These are phyloP conservation scores for Phyllotreta cruciferae DNA, from an alignment of 2,888 invertebrate species.

Conservation along the genomic window DNA sequence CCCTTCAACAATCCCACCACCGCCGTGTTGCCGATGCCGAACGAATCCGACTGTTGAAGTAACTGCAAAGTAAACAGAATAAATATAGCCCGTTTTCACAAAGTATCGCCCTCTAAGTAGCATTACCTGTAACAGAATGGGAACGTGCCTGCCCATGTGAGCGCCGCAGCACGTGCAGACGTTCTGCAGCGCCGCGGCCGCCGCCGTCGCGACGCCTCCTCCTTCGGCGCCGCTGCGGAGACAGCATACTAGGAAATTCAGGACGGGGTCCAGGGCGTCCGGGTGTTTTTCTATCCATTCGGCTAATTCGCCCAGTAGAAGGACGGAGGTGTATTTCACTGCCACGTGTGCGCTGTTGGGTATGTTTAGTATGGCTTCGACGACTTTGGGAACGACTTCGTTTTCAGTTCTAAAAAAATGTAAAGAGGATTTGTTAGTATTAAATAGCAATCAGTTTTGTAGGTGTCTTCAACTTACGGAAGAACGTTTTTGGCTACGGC, in stretches of 20 bases:
- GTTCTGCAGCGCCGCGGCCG: slow-evolving; percentile 84
- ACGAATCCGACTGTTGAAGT: slow-evolving; percentile 72
- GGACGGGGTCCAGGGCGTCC: slow-evolving; percentile 78
- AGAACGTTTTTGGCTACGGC: slow-evolving; percentile 93
- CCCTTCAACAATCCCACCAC: slow-evolving; percentile 67
- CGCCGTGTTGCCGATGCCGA: slow-evolving; percentile 76
- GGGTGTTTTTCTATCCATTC: slow-evolving; percentile 95
- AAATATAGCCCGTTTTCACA: not conserved
- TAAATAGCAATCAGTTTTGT: too few species aligned
- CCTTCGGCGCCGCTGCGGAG: slow-evolving; percentile 64
- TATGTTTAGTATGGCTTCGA: slow-evolving; percentile 87
- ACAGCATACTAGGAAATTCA: slow-evolving; percentile 80
- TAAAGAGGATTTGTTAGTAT: not conserved
- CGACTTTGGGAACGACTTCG: slow-evolving; percentile 90
- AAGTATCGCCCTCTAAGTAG: not conserved
- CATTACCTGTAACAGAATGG: slow-evolving; percentile 68
- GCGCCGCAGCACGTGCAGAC: slow-evolving; percentile 84
- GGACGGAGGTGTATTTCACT: slow-evolving; percentile 86
- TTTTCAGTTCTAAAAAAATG: slow-evolving; percentile 76
- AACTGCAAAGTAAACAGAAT: slow-evolving; percentile 62
- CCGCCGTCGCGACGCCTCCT: slow-evolving; percentile 75
- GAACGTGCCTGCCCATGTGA: slow-evolving; percentile 79
- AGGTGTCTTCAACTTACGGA: slow-evolving; percentile 84
- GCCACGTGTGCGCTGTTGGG: slow-evolving; percentile 85
- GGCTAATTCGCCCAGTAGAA: slow-evolving; percentile 87